Evolutionary conservation across 1,140 invertebrate genomes (phyloP).

Genomic region (Pseudomyrmex flavicornis): DNA sequence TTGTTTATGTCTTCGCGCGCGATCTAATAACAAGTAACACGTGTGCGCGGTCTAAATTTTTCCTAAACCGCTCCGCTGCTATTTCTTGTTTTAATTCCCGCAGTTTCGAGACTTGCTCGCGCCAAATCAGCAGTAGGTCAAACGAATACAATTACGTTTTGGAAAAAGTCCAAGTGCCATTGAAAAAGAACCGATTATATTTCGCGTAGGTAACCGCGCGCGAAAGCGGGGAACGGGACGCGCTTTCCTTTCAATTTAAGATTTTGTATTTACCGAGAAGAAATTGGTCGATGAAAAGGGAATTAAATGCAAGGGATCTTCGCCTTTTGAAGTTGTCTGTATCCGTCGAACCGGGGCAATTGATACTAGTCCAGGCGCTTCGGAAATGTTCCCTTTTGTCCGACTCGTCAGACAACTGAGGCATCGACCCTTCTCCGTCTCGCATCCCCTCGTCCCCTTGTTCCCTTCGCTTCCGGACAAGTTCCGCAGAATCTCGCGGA

Average conservation of each 20-base stretch:
- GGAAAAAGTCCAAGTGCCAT: slow-evolving; percentile 30
- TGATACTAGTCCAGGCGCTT: slow-evolving; percentile 58
- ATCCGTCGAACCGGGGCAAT: slow-evolving; percentile 59
- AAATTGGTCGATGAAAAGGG: slow-evolving; percentile 46
- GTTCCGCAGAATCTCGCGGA: slow-evolving; percentile 6
- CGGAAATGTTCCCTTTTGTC: slow-evolving; percentile 65
- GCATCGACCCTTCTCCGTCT: slow-evolving; percentile 16
- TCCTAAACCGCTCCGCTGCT: neutral
- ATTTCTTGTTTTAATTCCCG: slow-evolving; percentile 6
- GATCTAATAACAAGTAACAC: neutral
- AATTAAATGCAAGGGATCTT: slow-evolving; percentile 54
- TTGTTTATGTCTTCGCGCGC: neutral
- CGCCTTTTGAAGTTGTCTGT: slow-evolving; percentile 60
- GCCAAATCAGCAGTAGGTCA: slow-evolving; percentile 10
- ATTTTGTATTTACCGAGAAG: slow-evolving; percentile 63
- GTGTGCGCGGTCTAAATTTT: slow-evolving; percentile 8
- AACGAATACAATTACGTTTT: slow-evolving; percentile 36
- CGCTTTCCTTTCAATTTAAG: slow-evolving; percentile 54
- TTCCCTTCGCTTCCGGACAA: neutral
- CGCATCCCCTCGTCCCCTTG: neutral
- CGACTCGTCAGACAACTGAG: slow-evolving; percentile 61
- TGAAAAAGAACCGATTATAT: slow-evolving; percentile 20
- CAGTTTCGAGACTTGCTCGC: neutral
- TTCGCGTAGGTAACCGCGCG: slow-evolving; percentile 22
- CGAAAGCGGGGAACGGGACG: neutral